These are phyloP conservation scores for Zeus faber DNA, from an alignment of 2,113 vertebrate genomes.

Conservation along the genomic window DNA sequence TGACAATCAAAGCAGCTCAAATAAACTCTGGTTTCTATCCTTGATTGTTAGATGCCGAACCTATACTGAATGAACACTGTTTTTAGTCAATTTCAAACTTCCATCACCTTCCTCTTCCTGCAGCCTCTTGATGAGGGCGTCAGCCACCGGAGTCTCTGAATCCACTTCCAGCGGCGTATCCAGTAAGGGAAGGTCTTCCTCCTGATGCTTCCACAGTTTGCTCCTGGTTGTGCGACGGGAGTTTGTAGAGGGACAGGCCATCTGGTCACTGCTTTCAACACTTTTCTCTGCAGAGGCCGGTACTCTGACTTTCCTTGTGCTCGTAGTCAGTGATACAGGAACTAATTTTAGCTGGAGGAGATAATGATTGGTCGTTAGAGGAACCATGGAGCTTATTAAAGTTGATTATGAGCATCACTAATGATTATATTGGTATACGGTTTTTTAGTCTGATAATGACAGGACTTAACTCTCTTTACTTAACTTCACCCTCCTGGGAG, in stretches of 20 bases:
- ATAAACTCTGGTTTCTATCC: too few relatives aligned
- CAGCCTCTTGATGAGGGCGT: slow-evolving; percentile 71
- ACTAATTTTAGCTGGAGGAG: slow-evolving; percentile 48
- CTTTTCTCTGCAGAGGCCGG: slow-evolving; percentile 17
- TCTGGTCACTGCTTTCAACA: slow-evolving; percentile 13
- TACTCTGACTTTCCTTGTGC: slow-evolving; percentile 55
- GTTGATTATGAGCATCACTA: too few relatives aligned
- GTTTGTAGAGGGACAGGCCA: slow-evolving; percentile 8
- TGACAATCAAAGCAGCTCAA: too few relatives aligned
- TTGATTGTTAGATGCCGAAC: too few relatives aligned
- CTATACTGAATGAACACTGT: neutral
- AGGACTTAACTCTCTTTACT: too few relatives aligned
- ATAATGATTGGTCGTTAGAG: slow-evolving; percentile 12
- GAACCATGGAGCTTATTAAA: too few relatives aligned
- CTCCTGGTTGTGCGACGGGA: slow-evolving; percentile 45
- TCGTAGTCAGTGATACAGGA: slow-evolving; percentile 61
- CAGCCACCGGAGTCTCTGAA: slow-evolving; percentile 55
- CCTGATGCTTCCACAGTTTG: slow-evolving; percentile 62
- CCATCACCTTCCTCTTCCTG: slow-evolving; percentile 56
- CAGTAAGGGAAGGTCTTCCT: slow-evolving; percentile 57
- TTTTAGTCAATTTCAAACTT: too few relatives aligned
- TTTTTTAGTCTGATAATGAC: too few relatives aligned
- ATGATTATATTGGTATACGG: too few relatives aligned
- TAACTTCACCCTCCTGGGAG: too few relatives aligned
- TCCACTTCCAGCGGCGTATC: slow-evolving; percentile 59